Base-by-base conservation (phyloP, 2,797 vertebrate genomes). In the Myoxocephalus aenaeus region DNA sequence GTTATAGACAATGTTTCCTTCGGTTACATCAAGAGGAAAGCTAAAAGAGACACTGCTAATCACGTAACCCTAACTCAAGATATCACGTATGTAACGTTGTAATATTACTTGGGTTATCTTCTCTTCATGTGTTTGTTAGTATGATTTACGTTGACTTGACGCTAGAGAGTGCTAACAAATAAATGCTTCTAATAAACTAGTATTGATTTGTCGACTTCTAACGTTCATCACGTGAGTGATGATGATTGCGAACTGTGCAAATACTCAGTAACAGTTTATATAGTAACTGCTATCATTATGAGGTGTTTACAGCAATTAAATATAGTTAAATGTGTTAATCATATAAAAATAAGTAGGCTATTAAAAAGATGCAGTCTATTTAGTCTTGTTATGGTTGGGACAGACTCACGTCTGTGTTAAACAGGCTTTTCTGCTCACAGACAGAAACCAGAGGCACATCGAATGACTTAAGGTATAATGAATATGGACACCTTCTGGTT, bases 401-500 rank as follows among this genome's bases (percentile, higher is more conserved):
- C n/a, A 75, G 36, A 38, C 5, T 62, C 3, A 11, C 58, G 15
- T 65, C 25, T 67, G 22, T 57, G 32, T 51, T 66, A 57, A 88
- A 77, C 70, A 51, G 29, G 50, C 32, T 73, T 81, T 67, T 79
- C 54, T 46, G 2, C 27, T 6, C 14, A 51, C 13, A 65, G 42
- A 5, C 34, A 61, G 12, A 34, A 17, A 54, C 3, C 51, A 83
- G 7, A 77, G 14, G 3, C 18, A 15, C n/a, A 58, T 15, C 51
- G 34, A 5, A 61, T 53, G 40, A 72, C 50, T 62, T 69, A 12
- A 5, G 10, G 58, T 17, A 54, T 11, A 11, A 3, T 63, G 42
- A 69, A 54, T 80, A 11, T 51, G 42, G 42, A 65, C 20, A 40
- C 25, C 64, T 44, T 86, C 90, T 89, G 85, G 86, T 92, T 90